Percentiles rank a stretch among this genome's conserved stretches.
These are phyloP conservation scores for Brenthis ino DNA, from an alignment of 2,888 invertebrate genomes.

Conservation along the genomic window DNA sequence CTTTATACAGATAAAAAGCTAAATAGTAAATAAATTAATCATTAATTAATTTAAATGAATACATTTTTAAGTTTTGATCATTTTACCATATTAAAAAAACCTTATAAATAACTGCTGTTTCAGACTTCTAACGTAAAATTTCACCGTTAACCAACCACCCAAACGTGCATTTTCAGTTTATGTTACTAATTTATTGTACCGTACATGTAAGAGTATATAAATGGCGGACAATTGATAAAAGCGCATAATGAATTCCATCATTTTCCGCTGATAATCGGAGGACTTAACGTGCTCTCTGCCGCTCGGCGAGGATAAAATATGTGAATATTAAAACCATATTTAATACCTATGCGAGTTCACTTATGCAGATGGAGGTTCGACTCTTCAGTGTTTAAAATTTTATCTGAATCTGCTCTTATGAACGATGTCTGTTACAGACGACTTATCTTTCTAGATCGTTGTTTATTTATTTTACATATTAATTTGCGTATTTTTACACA, in stretches of 20 bases:
- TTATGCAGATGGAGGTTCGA: conserved; percentile 27
- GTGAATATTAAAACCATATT: conserved; percentile 28
- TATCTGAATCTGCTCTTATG: conserved; percentile 11
- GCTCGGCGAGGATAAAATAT: conserved; percentile 26
- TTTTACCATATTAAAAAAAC: too few relatives aligned
- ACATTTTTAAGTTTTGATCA: too few relatives aligned
- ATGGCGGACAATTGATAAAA: conserved; percentile 29
- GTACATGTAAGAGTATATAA: conserved; percentile 6
- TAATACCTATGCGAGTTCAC: conserved; percentile 14
- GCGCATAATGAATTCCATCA: conserved; percentile 32
- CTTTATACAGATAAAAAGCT: too few relatives aligned
- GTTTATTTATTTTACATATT: not conserved
- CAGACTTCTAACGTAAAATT: too few relatives aligned
- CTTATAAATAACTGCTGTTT: too few relatives aligned
- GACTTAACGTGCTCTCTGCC: conserved; percentile 25
- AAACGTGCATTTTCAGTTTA: not conserved
- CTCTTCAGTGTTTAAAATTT: conserved; percentile 19
- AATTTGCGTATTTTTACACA: too few relatives aligned
- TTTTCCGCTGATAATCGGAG: conserved; percentile 33
- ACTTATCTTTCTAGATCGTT: conserved; percentile 1
- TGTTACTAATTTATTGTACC: too few relatives aligned
- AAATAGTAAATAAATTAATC: too few relatives aligned
- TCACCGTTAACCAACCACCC: not conserved
- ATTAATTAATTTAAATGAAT: too few relatives aligned
- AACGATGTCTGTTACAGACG: conserved; percentile 4